Percentiles rank a stretch among this genome's conserved stretches.
Evolutionary conservation across 1,140 invertebrate genomes (phyloP).

Genomic region (Drosophila cardini): DNA sequence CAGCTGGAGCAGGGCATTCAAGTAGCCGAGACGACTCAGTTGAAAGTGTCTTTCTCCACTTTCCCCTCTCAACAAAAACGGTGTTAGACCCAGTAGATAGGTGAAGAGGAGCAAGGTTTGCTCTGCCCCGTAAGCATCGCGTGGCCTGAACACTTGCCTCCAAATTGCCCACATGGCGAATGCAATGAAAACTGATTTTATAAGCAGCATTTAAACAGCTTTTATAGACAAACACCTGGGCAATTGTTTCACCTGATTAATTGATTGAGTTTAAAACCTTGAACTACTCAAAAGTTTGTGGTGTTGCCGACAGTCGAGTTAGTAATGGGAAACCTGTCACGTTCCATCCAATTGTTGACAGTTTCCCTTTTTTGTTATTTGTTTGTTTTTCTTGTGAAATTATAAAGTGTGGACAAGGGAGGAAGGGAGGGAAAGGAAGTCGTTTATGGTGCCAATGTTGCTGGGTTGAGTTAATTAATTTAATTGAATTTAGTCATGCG

Average conservation of each 20-base stretch:
- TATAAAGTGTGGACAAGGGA: conserved; percentile 38
- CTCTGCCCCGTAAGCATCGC: conserved; percentile 68
- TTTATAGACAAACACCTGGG: conserved; percentile 47
- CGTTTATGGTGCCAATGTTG: conserved; percentile 19
- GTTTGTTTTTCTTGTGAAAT: conserved; percentile 59
- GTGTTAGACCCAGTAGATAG: conserved; percentile 75
- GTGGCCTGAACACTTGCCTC: conserved; percentile 57
- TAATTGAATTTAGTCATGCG: conserved; percentile 58
- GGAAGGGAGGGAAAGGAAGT: not conserved
- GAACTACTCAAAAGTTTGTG: conserved; percentile 34
- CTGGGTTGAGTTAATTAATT: conserved; percentile 61
- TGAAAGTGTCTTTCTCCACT: conserved; percentile 40
- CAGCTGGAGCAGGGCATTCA: conserved; percentile 71
- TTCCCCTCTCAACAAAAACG: conserved; percentile 54
- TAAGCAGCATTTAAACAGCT: conserved; percentile 7
- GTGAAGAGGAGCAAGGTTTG: conserved; percentile 69
- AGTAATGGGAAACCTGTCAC: conserved; percentile 70
- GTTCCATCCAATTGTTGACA: conserved; percentile 50
- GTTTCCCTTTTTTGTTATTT: conserved; percentile 29
- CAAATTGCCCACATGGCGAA: conserved; percentile 36
- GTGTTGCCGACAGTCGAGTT: conserved; percentile 54
- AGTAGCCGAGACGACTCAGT: conserved; percentile 70
- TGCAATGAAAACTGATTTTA: conserved; percentile 21
- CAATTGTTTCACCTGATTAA: conserved; percentile 32
- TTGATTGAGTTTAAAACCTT: conserved; percentile 58